These are phyloP conservation scores for Crioceris asparagi DNA, from an alignment of 2,888 invertebrate species.

Conservation along the genomic window DNA sequence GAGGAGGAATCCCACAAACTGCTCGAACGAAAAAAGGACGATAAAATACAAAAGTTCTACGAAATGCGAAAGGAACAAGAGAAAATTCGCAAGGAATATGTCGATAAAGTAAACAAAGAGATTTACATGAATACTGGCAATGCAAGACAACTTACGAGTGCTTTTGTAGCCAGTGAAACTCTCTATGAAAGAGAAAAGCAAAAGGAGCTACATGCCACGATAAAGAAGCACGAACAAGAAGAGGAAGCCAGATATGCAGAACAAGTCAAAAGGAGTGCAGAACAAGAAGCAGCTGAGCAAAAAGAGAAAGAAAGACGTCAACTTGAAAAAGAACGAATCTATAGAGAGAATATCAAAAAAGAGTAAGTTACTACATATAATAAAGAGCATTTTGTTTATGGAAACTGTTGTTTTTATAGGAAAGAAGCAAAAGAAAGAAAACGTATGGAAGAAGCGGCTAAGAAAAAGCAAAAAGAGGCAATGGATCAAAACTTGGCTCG, in stretches of 20 bases:
- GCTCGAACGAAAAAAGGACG: conserved; percentile 21
- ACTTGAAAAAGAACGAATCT: conserved; percentile 9
- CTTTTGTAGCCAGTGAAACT: conserved; percentile 29
- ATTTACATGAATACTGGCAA: conserved; percentile 28
- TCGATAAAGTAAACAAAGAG: conserved; percentile 25
- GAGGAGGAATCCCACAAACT: conserved; percentile 20
- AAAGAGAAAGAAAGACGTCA: conserved; percentile 14
- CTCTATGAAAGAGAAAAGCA: conserved; percentile 31
- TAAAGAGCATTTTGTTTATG: background rate
- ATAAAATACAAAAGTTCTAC: conserved; percentile 19
- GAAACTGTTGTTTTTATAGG: conserved; percentile 1
- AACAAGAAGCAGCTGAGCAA: conserved; percentile 24
- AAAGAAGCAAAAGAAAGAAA: conserved; percentile 3
- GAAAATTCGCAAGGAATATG: conserved; percentile 23
- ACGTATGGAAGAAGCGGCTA: conserved; percentile 9
- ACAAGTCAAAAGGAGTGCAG: conserved; percentile 22
- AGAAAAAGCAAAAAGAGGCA: conserved; percentile 28
- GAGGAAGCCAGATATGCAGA: conserved; percentile 24
- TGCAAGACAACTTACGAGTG: conserved; percentile 29
- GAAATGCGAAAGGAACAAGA: conserved; percentile 23
- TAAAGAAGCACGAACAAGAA: conserved; percentile 30
- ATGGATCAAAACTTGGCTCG: conserved; percentile 28
- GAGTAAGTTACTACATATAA: background rate
- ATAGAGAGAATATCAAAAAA: background rate
- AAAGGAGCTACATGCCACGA: conserved; percentile 25